A percentile compares a stretch with the other conserved stretches of the same genome.
These are phyloP conservation scores for Scolopax rusticola DNA, from an alignment of 2,797 vertebrate species.

Conservation along the genomic window DNA sequence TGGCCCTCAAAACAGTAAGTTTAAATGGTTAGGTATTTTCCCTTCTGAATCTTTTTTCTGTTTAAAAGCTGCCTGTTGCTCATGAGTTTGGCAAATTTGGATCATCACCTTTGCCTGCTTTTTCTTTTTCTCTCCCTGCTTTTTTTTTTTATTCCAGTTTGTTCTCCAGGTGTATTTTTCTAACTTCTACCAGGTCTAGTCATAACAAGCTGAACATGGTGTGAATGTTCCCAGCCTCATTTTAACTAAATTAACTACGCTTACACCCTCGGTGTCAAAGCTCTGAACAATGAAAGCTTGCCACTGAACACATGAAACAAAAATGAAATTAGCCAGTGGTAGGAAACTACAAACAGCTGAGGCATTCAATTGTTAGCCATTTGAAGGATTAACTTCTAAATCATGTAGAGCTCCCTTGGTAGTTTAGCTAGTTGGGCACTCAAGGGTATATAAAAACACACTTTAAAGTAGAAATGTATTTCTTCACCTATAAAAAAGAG, in stretches of 20 bases:
- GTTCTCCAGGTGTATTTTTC: background rate
- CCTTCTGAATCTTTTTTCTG: too few relatives aligned
- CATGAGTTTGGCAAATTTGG: background rate
- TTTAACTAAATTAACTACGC: slow-evolving; percentile 81
- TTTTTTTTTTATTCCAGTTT: background rate
- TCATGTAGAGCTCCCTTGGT: slow-evolving; percentile 82
- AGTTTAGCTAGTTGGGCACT: slow-evolving; percentile 83
- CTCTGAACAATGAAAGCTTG: slow-evolving; percentile 77
- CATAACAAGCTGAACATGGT: slow-evolving; percentile 26
- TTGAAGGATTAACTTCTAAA: slow-evolving; percentile 88
- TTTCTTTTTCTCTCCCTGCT: background rate
- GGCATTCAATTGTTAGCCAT: slow-evolving; percentile 82
- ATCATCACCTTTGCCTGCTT: background rate
- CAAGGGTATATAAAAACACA: slow-evolving; percentile 82
- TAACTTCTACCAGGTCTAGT: slow-evolving; percentile 43
- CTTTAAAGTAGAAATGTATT: slow-evolving; percentile 83
- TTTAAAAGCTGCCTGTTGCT: background rate
- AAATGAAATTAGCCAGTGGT: slow-evolving; percentile 83
- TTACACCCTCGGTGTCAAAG: slow-evolving; percentile 75
- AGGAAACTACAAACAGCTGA: slow-evolving; percentile 82
- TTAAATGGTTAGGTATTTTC: background rate
- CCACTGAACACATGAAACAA: slow-evolving; percentile 79
- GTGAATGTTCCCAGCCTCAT: slow-evolving; percentile 68
- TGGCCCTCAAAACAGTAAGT: background rate
- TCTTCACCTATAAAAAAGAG: slow-evolving; percentile 82